phyloP scores from a whole-genome alignment of 1,140 invertebrate genomes.

The Carposina sasakii region DNA sequence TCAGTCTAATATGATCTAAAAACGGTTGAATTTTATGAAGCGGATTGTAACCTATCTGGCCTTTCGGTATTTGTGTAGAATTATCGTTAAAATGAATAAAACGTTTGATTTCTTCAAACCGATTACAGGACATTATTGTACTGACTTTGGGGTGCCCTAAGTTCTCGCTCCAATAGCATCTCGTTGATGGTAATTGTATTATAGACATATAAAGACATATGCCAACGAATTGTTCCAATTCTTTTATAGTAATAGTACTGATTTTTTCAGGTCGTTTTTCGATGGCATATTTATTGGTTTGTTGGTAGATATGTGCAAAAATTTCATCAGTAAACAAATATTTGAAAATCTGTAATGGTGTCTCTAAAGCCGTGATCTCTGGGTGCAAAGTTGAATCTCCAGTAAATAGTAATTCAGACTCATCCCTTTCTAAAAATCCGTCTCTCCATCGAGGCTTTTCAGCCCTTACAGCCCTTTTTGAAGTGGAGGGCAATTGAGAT shows the following conservation, averaged over 20 bases:
- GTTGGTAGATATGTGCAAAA: too few species aligned
- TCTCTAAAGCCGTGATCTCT: too few species aligned
- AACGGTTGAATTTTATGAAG: conserved; percentile 31
- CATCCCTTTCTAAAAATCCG: too few species aligned
- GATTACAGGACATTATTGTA: conserved; percentile 28
- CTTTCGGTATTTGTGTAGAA: conserved; percentile 5
- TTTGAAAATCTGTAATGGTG: too few species aligned
- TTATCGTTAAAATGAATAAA: conserved; percentile 38
- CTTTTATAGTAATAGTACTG: conserved; percentile 21
- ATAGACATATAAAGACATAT: conserved; percentile 26
- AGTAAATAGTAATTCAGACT: too few species aligned
- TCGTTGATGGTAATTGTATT: conserved; percentile 21
- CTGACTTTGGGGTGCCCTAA: conserved; percentile 21
- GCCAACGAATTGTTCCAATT: conserved; percentile 35
- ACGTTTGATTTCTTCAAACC: conserved; percentile 32
- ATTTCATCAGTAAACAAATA: too few species aligned
- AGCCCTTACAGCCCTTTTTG: too few species aligned
- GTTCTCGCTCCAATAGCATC: conserved; percentile 26
- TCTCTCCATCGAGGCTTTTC: too few species aligned
- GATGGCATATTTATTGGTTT: too few species aligned
- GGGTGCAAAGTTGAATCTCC: too few species aligned
- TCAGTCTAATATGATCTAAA: conserved; percentile 21
- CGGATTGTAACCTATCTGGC: conserved; percentile 14
- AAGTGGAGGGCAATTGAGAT: too few species aligned
- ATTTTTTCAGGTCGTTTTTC: neutral